Conservation (phyloP, 2,797 vertebrate species). For the Pangasius krempfi region DNA sequence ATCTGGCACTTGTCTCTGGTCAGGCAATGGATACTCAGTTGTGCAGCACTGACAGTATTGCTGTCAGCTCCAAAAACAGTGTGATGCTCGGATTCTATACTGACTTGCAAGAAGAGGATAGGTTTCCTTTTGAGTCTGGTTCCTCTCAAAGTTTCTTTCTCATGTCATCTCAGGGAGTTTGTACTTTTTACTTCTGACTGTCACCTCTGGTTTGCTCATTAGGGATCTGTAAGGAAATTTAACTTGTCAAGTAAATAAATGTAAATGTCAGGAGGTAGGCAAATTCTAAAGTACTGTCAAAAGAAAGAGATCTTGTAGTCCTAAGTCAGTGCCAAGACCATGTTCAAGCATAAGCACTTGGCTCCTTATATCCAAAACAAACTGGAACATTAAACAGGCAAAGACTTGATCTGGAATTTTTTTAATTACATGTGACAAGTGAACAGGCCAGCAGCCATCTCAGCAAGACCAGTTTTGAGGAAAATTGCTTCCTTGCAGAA, state of each 20-base stretch:
- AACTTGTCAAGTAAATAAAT: background rate
- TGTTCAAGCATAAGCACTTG: background rate
- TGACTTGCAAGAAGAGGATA: background rate
- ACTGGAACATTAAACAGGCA: conserved; percentile 19
- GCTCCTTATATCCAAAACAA: background rate
- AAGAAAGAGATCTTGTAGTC: background rate
- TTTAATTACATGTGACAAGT: conserved; percentile 16
- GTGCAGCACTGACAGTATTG: background rate
- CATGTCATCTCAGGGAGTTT: background rate
- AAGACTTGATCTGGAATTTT: conserved; percentile 2
- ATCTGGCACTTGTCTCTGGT: background rate
- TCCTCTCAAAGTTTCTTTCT: background rate
- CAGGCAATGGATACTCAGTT: too few species aligned
- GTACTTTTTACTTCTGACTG: background rate
- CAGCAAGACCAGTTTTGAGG: conserved; percentile 17
- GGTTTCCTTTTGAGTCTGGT: background rate
- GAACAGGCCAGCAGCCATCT: conserved; percentile 9
- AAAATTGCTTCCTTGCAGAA: conserved; percentile 17
- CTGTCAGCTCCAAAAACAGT: background rate
- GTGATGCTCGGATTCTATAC: background rate
- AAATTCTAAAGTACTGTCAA: background rate
- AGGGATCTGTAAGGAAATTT: background rate
- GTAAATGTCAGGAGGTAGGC: background rate
- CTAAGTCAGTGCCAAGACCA: background rate
- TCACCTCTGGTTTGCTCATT: background rate